Base-by-base conservation (phyloP, 2,113 vertebrate genomes). In the Zosterops pallidus region DNA sequence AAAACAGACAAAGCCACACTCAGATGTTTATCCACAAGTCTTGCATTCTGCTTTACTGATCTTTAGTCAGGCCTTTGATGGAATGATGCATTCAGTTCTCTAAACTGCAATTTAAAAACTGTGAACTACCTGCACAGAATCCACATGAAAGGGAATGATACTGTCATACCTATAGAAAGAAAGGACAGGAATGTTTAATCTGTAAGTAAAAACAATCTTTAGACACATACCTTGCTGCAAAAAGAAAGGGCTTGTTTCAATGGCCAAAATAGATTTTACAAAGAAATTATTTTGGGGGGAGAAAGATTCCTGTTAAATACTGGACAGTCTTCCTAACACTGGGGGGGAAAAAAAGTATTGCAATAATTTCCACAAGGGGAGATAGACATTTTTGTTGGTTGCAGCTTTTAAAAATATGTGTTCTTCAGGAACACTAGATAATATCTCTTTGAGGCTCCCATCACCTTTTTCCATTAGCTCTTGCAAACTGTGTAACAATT, bases 1-100 rank as follows among this genome's bases (percentile, higher is more conserved):
- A 88, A 80, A 12, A 28, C 42, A 62, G 80, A 62, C 37, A 89
- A 92, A 88, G 3, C 21, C 46, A 69, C 69, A 14, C 44, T 78
- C 35, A 52, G 81, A 92, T 79, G 78, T 92, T 96, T 96, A 94
- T 81, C 90, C 63, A 64, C 25, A n/a, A 79, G 52, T 86, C 88
- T 29, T 90, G 16, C 59, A 65, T 94, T 88, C 63, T 89, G 56
- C 69, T 85, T 78, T 92, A 35, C 63, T 65, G 63, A 74, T 65
- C 46, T 22, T 57, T 49, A 33, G 28, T 69, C 47, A 76, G 39
- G 29, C 25, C 33, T 77, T 49, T 70, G 83, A 31, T 16, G 33
- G 35, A 83, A 83, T 25, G 25, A 2, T 33, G 8, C 22, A 31
- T 39, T 62, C 39, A 59, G 16, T 22, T 35, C 35, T 75, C 33